Evolutionary conservation across 2,888 invertebrate genomes (phyloP), one percentile per base, ranked within the genome.

Genomic region (Eupithecia vulgata): DNA sequence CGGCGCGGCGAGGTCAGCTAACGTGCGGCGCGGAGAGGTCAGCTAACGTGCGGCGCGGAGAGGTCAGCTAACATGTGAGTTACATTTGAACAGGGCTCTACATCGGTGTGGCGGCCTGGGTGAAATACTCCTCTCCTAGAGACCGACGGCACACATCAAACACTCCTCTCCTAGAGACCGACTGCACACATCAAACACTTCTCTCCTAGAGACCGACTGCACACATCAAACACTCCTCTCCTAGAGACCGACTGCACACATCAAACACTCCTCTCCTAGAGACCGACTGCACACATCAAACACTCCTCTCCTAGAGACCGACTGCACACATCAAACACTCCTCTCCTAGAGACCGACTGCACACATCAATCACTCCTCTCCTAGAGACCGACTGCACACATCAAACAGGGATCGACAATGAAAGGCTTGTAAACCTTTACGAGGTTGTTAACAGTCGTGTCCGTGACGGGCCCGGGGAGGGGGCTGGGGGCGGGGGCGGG

Each of bases 381-480:
- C 30, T 30, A 21, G 25, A 21, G 7, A 59, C 25, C 30, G 5
- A 59, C 5, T 15, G 30, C 30, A 13, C 6, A 59, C 15, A 30
- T 25, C 59, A 15, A 13, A 30, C 6, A 15, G 6, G 25, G 21
- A 59, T 59, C 13, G 30, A 59, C 30, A 30, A 59, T 59, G 5
- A 59, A 48, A 40, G 37, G 21, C 21, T 10, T 52, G 15, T 35
- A 30, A 70, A 64, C 68, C 34, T 71, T 74, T 48, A 74, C 15
- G 66, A 69, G 61, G 69, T 57, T 69, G 74, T 74, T 69, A 69
- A 37, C 68, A 52, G 61, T 30, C 40, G 57, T 69, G 71, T 71
- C 30, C 68, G 74, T 71, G 57, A 57, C 70, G 30, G 15, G 57
- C 2, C n/a, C 1, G n/a, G 13, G 13, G 57, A 1, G 4, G 52